Percentiles rank a stretch among this genome's conserved stretches.
Conservation (phyloP, 1,140 invertebrate species). For the Daktulosphaira vitifoliae region DNA sequence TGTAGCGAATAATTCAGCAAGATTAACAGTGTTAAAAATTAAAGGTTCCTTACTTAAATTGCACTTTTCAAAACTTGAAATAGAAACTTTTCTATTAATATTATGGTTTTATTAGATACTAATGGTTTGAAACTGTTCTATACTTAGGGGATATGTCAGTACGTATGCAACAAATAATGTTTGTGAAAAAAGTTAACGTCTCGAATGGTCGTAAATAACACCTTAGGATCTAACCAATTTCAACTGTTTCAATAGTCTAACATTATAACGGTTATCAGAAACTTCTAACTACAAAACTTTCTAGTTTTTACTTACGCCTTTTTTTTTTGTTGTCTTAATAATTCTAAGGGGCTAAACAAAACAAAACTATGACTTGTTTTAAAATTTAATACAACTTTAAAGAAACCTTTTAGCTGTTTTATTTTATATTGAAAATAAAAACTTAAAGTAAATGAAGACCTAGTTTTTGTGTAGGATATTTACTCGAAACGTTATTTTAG, state of each 20-base stretch:
- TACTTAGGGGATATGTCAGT: no score
- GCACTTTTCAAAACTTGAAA: no score
- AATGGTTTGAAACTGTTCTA: no score
- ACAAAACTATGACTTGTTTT: neutral
- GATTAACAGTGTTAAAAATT: no score
- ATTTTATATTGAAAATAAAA: neutral
- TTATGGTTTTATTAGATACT: neutral
- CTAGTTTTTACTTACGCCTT: neutral
- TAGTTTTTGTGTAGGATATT: no score
- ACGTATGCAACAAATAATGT: neutral
- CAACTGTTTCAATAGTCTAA: neutral
- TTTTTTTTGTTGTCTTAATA: neutral
- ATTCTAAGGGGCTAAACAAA: neutral
- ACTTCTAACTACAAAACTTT: constrained; percentile 23
- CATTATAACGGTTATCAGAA: constrained; percentile 14
- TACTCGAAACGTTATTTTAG: no score
- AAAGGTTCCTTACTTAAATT: no score
- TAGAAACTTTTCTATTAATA: neutral
- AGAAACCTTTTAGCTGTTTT: neutral
- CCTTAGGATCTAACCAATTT: neutral
- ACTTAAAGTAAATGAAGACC: constrained; percentile 1
- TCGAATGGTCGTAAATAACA: constrained; percentile 4
- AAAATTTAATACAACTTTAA: neutral
- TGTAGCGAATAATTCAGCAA: no score
- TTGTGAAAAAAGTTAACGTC: constrained; percentile 8